phyloP scores from a whole-genome alignment of 1,140 invertebrate species.

The Vanessa atalanta region DNA sequence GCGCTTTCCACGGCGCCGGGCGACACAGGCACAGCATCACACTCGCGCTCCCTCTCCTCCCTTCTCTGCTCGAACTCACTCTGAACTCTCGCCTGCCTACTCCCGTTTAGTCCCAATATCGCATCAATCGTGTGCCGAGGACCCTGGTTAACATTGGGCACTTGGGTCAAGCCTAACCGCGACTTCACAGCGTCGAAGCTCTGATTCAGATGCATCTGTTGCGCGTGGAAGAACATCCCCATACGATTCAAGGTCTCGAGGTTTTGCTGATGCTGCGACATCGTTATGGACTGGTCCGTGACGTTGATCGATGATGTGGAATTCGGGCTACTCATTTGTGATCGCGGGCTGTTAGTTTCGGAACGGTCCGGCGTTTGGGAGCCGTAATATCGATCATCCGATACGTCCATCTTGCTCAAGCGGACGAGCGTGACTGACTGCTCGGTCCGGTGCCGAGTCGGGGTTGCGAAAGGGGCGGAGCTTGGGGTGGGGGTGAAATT shows the following conservation, averaged over 20 bases:
- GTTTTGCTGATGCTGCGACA: conserved; percentile 70
- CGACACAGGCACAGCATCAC: conserved; percentile 69
- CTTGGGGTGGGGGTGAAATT: conserved; percentile 58
- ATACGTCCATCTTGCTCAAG: conserved; percentile 63
- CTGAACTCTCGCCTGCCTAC: conserved; percentile 55
- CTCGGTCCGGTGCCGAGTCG: conserved; percentile 29
- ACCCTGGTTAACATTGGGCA: conserved; percentile 63
- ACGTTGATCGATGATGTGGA: conserved; percentile 70
- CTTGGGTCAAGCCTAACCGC: conserved; percentile 66
- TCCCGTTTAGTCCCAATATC: conserved; percentile 68
- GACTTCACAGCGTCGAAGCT: conserved; percentile 71
- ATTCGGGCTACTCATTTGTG: conserved; percentile 69
- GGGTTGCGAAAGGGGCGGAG: conserved; percentile 57
- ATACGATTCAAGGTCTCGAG: conserved; percentile 72
- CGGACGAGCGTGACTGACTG: conserved; percentile 57
- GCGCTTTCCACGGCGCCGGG: conserved; percentile 73
- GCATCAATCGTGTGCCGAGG: conserved; percentile 76
- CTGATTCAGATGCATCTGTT: conserved; percentile 72
- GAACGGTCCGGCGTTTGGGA: conserved; percentile 65
- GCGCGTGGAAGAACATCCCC: conserved; percentile 77
- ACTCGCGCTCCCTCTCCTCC: conserved; percentile 58
- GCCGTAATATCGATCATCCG: conserved; percentile 66
- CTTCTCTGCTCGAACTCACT: conserved; percentile 66
- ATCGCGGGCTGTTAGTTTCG: conserved; percentile 67
- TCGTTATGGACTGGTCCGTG: conserved; percentile 46